Evolutionary conservation across 2,888 invertebrate genomes (phyloP), one percentile per base, ranked within the genome.

Genomic region (Nebria salina): DNA sequence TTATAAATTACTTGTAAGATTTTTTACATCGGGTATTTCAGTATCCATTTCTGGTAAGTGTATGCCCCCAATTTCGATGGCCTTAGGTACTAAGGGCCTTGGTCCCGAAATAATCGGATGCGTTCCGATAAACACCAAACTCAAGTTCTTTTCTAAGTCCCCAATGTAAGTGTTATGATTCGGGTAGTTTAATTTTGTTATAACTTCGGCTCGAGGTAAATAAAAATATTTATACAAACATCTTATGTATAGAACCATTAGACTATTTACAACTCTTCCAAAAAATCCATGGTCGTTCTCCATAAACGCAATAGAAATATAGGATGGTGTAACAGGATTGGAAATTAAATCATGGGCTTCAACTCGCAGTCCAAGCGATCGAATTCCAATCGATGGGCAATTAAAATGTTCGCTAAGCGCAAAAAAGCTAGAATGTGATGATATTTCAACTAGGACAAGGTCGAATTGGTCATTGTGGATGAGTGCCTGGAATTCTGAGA

Each of bases 261-360:
- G 11, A 9, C 83, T 80, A 77, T 83, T 83, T 9, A 77, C 77
- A 13, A 84, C 15, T 72, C 83, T 73, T 73, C 82, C 83, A 75
- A 72, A 82, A 70, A 84, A 83, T 65, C 76, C 76, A 0, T 74
- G 34, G 3, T 73, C 15, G 15, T 81, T 66, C 8, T 77, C 72
- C 75, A 72, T 82, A 68, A 79, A 83, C 13, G 79, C 83, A 6
- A 82, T 41, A 7, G 83, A 75, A n/a, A 83, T 76, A 72, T 84
- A 84, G 6, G 83, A 83, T 9, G 83, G 83, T 65, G 83, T 81
- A 20, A 83, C 82, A 2, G 84, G 84, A 80, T 84, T 84, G 6
- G 82, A 83, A 25, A 84, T 41, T 11, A 73, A 68, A 72, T 84
- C 84, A 73, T 84, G 83, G 0, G 81, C 83, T 77, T 84, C 83